Base-by-base conservation (phyloP, 2,797 vertebrate species). In the Chaenodraco wilsoni region DNA sequence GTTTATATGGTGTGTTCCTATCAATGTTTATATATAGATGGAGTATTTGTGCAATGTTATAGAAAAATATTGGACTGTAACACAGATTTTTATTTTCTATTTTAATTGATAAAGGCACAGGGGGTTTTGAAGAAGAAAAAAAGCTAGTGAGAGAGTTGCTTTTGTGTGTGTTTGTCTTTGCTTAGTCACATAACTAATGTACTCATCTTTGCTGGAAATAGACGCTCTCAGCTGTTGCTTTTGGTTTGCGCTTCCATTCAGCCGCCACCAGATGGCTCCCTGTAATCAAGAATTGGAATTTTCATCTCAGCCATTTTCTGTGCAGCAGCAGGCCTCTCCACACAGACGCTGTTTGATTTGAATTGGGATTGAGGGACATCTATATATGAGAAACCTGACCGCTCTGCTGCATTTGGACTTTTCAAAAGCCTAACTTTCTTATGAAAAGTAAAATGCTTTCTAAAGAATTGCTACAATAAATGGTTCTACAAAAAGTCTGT, bases 11-110 rank as follows among this genome's bases (percentile, higher is more conserved):
- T 86, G 85, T 93, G 94, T 95, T 96, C 93, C 93, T 93, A 91
- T 93, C 87, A 84, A 94, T 94, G 92, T 93, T 94, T 82, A 81
- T 91, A 81, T 91, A 84, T 92, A 93, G 94, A 94, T 96, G 94
- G 91, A 93, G 95, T 96, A 93, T 87, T 94, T 96, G 94, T 96
- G 95, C 93, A 92, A 93, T 90, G 93, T 95, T 96, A 96, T 96
- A 95, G 94, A 95, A 95, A 96, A 96, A 94, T 94, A 95, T 94
- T 92, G 79, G 95, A 85, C 89, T 91, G 94, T 92, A 94, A 87
- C 69, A 84, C 78, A 83, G 82, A 82, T 69, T 92, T 88, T 82
- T 87, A 78, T 85, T 90, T 91, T 81, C 54, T 80, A 64, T 88
- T 86, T 86, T 81, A 79, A 78, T 86, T 77, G 54, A 85, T 66